Evolutionary conservation across 2,797 vertebrate genomes (phyloP).

Genomic region (Artibeus jamaicensis): DNA sequence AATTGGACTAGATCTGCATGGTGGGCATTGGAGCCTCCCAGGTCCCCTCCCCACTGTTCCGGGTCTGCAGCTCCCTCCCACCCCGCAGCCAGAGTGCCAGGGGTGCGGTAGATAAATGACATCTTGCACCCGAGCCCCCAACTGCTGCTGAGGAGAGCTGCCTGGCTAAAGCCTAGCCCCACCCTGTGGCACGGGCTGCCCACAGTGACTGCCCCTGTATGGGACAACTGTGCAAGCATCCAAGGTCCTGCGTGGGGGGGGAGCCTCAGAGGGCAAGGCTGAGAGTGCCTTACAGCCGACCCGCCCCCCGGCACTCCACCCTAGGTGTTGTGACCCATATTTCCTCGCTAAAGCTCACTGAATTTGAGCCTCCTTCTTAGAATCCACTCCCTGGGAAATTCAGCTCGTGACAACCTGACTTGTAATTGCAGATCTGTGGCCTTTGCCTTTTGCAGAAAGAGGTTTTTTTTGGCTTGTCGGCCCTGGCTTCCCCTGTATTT

Average conservation of each 20-base stretch:
- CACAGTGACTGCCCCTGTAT: too few relatives aligned
- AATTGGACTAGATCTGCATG: not conserved
- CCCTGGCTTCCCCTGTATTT: not conserved
- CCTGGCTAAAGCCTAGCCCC: not conserved
- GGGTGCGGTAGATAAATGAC: not conserved
- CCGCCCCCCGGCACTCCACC: not conserved
- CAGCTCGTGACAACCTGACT: accelerated
- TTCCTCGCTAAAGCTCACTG: not conserved
- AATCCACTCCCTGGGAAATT: not conserved
- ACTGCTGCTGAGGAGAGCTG: not conserved
- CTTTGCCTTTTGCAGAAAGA: not conserved
- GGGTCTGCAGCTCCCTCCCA: not conserved
- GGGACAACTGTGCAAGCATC: not conserved
- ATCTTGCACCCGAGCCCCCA: not conserved
- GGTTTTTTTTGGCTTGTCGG: not conserved
- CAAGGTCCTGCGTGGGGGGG: accelerated
- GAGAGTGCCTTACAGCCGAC: not conserved
- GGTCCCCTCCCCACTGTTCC: accelerated
- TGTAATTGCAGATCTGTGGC: not conserved
- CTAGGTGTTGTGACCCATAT: not conserved
- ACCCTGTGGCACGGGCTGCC: not conserved
- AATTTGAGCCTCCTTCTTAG: not conserved
- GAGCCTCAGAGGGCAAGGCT: not conserved
- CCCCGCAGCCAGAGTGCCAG: not conserved
- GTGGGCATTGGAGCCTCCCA: too few relatives aligned